phyloP scores from a whole-genome alignment of 2,888 invertebrate genomes.

The Dugesia japonica region DNA sequence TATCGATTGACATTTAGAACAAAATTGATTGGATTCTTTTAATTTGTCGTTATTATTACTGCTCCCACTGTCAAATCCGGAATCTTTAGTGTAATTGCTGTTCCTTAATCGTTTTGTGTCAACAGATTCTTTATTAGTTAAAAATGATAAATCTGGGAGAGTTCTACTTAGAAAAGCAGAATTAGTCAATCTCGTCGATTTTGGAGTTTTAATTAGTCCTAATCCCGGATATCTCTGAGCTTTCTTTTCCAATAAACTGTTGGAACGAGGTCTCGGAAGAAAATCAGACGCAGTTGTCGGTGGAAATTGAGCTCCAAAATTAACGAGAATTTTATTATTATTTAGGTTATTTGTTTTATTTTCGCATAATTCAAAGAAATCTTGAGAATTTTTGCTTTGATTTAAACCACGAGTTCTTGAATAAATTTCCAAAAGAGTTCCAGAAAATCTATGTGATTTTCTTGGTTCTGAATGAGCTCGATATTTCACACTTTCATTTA shows the following conservation, averaged over 20 bases:
- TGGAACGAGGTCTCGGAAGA: background rate
- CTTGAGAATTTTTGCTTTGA: slow-evolving; percentile 24
- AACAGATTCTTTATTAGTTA: background rate
- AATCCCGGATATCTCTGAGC: slow-evolving; percentile 17
- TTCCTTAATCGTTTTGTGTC: background rate
- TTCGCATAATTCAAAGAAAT: background rate
- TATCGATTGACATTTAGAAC: background rate
- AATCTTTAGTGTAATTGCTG: background rate
- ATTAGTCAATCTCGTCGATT: slow-evolving; percentile 21
- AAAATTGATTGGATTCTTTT: background rate
- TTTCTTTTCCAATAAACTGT: slow-evolving; percentile 9
- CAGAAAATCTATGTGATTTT: slow-evolving; percentile 28
- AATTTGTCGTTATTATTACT: background rate
- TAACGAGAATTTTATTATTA: slow-evolving; percentile 12
- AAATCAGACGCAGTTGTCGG: background rate
- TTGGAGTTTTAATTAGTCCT: slow-evolving; percentile 12
- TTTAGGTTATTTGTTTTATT: background rate
- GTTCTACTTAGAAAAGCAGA: slow-evolving; percentile 24
- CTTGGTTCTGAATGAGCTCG: background rate
- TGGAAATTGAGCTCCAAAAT: slow-evolving; percentile 32
- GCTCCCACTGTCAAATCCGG: background rate
- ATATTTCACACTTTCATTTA: background rate
- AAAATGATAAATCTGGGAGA: slow-evolving; percentile 30
- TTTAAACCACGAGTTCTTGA: slow-evolving; percentile 6
- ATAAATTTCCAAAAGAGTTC: slow-evolving; percentile 28